Conservation (phyloP, 2,888 invertebrate genomes). For the Monoplex corrugatus region DNA sequence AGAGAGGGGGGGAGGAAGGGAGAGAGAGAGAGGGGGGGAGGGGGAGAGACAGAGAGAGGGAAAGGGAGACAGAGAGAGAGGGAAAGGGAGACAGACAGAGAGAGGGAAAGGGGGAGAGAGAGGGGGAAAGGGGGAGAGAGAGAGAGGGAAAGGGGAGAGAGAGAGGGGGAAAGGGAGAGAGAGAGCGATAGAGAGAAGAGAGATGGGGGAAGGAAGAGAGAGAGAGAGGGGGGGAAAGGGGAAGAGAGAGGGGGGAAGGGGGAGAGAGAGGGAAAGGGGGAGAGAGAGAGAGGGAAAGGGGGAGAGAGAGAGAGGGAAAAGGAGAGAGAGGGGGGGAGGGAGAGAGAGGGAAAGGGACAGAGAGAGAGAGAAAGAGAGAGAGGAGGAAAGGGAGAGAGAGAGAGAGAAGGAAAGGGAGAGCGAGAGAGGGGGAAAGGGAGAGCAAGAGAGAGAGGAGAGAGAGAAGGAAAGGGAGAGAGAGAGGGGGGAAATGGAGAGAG, state of each 20-base stretch:
- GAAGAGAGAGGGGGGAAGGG: not conserved
- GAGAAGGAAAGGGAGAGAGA: too few species aligned
- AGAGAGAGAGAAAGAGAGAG: slow-evolving; percentile 48
- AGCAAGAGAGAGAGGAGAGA: too few species aligned
- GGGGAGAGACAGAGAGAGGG: not conserved
- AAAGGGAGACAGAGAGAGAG: not conserved
- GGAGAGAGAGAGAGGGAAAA: not conserved
- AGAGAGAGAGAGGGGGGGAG: not conserved
- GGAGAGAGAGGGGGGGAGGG: slow-evolving; percentile 46
- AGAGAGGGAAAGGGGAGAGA: not conserved
- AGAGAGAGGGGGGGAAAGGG: not conserved
- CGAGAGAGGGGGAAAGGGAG: not conserved
- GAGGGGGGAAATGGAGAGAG: too few species aligned
- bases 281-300: too few species aligned
- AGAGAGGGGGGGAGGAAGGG: too few species aligned
- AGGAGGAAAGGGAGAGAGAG: slow-evolving; percentile 17
- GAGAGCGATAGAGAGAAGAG: not conserved
- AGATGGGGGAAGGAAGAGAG: not conserved
- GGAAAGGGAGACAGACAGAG: not conserved
- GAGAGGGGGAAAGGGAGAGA: not conserved
- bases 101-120: not conserved
- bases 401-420: not conserved
- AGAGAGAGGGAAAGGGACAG: slow-evolving; percentile 50
- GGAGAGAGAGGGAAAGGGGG: not conserved
- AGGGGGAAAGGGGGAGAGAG: not conserved